Conservation (phyloP, 2,797 vertebrate genomes). For the Hoplostethus mediterraneus region DNA sequence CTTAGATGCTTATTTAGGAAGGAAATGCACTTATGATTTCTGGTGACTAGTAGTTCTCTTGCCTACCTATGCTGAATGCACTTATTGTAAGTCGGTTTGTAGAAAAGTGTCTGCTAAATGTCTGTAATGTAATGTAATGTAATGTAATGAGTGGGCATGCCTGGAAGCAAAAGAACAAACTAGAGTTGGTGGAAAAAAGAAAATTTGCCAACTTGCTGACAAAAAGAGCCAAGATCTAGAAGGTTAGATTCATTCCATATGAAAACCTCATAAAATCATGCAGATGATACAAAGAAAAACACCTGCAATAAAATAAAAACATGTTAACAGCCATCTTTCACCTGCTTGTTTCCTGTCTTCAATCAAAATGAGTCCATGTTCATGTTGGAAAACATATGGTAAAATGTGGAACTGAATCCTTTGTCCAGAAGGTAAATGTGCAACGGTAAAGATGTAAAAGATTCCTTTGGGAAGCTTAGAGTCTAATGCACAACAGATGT, state of each 20-base stretch:
- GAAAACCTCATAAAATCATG: neutral
- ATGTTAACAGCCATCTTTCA: neutral
- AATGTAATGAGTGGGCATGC: no score
- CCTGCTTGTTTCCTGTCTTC: slow-evolving; percentile 1
- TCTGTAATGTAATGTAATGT: no score
- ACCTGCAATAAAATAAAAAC: neutral
- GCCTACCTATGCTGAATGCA: no score
- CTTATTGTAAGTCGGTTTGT: no score
- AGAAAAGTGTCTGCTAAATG: no score
- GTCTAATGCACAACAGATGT: slow-evolving; percentile 60
- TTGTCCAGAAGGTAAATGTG: slow-evolving; percentile 31
- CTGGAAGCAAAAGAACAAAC: slow-evolving; percentile 2
- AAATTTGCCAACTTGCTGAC: neutral
- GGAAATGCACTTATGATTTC: no score
- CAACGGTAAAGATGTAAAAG: neutral
- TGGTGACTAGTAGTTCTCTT: no score
- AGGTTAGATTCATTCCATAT: neutral
- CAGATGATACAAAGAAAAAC: neutral
- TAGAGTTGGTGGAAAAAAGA: no score
- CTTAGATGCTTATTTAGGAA: no score
- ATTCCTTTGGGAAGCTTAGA: neutral
- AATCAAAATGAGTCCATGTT: slow-evolving; percentile 6
- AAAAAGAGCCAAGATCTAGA: neutral
- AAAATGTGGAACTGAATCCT: slow-evolving; percentile 18
- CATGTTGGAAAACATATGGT: slow-evolving; percentile 30